Evolutionary conservation across 2,888 invertebrate genomes (phyloP).

Genomic region (Byasa hedistus): DNA sequence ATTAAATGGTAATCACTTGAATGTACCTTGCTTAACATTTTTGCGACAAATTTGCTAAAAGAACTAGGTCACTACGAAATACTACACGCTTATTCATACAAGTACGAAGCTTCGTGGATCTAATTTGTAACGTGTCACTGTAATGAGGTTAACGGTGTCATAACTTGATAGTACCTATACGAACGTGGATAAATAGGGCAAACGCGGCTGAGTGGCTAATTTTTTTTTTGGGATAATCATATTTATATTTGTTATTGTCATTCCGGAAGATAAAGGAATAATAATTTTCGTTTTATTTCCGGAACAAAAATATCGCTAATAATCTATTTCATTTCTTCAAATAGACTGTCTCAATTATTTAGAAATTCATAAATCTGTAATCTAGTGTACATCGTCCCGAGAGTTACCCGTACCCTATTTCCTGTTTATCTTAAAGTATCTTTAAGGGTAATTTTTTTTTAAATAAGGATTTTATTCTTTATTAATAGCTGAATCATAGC

Average conservation of each 20-base stretch:
- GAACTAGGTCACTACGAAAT: constrained; percentile 10
- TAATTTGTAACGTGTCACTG: constrained; percentile 23
- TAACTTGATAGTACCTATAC: constrained; percentile 15
- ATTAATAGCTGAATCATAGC: no score
- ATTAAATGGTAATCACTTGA: neutral
- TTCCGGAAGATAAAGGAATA: neutral
- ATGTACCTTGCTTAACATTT: neutral
- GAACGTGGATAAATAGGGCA: constrained; percentile 12
- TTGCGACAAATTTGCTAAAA: constrained; percentile 6
- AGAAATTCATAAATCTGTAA: no score
- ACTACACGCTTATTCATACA: constrained; percentile 18
- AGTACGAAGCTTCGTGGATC: constrained; percentile 2
- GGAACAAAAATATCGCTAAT: neutral
- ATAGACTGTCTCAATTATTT: neutral
- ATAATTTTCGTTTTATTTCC: neutral
- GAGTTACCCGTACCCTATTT: no score
- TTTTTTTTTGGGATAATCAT: constrained; percentile 4
- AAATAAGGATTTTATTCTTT: no score
- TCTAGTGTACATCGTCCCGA: no score
- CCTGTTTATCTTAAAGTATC: no score
- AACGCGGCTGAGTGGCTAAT: neutral
- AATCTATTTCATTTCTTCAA: neutral
- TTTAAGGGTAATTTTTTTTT: no score
- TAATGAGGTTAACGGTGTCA: constrained; percentile 26
- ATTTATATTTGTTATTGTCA: constrained; percentile 1